Percentiles rank a stretch among this genome's conserved stretches.
Conservation (phyloP, 2,113 vertebrate species). For the Desmodus rotundus region DNA sequence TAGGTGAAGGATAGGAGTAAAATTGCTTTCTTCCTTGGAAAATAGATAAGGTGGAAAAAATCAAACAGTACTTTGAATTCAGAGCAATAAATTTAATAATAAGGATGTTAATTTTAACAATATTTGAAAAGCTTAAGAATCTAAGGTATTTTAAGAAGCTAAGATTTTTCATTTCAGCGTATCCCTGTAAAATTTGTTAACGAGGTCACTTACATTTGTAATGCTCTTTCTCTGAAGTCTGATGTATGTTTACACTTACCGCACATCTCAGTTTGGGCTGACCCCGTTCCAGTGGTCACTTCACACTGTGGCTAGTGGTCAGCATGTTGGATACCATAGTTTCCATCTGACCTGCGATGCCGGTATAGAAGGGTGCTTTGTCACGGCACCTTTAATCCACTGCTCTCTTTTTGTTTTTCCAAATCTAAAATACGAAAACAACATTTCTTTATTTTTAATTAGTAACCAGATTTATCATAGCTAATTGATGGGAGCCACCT, state of each 20-base stretch:
- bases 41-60: neutral
- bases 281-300: neutral
- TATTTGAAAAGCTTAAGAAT: neutral
- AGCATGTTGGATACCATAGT: neutral
- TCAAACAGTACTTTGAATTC: neutral
- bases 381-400: neutral
- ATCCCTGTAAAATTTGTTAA: neutral
- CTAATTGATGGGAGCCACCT: neutral
- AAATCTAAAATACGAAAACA: neutral
- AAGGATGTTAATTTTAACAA: neutral
- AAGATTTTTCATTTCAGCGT: neutral
- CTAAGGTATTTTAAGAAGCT: neutral
- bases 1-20: neutral
- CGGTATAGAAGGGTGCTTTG: neutral
- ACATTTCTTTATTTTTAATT: neutral
- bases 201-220: neutral
- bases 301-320: neutral
- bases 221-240: neutral
- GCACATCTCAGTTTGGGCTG: neutral
- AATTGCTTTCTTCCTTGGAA: neutral
- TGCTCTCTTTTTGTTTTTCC: neutral
- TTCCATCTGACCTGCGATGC: neutral
- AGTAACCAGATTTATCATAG: neutral
- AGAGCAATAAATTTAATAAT: neutral
- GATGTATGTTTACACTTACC: neutral